Evolutionary conservation across 2,888 invertebrate genomes (phyloP).

Genomic region (Antitype chi): DNA sequence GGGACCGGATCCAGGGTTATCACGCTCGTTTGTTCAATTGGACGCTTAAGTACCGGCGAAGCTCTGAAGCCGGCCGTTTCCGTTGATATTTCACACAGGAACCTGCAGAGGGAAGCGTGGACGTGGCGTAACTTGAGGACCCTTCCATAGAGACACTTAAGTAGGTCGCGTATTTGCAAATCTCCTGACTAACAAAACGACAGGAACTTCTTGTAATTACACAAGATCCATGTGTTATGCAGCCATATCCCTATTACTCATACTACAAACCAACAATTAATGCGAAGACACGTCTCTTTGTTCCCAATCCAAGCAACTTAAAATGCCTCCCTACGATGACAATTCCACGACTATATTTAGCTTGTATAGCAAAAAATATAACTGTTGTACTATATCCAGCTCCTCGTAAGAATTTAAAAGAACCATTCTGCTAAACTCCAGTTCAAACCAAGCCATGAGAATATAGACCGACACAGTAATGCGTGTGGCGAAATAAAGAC

Average conservation of each 20-base stretch:
- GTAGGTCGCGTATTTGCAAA: slow-evolving; percentile 22
- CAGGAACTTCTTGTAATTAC: slow-evolving; percentile 11
- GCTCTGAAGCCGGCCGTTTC: slow-evolving; percentile 82
- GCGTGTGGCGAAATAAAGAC: slow-evolving; percentile 13
- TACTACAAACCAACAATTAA: slow-evolving; percentile 12
- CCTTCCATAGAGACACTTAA: slow-evolving; percentile 20
- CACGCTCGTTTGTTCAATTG: slow-evolving; percentile 88
- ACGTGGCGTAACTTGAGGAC: slow-evolving; percentile 56
- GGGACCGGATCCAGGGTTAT: slow-evolving; percentile 87
- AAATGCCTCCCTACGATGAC: neutral
- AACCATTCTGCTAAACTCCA: slow-evolving; percentile 51
- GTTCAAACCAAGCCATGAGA: slow-evolving; percentile 56
- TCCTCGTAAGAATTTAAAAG: slow-evolving; percentile 5
- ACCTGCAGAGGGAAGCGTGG: slow-evolving; percentile 62
- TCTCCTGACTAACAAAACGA: neutral
- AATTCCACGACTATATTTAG: neutral
- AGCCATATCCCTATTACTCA: neutral
- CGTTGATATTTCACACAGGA: slow-evolving; percentile 83
- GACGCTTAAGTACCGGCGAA: slow-evolving; percentile 80
- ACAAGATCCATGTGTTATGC: slow-evolving; percentile 2
- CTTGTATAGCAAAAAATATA: neutral
- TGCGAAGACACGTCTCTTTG: slow-evolving; percentile 14
- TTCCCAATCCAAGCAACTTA: neutral
- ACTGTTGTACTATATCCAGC: slow-evolving; percentile 9
- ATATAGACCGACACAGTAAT: neutral